Conservation (phyloP, 2,888 invertebrate species). For the Baccha elongata region DNA sequence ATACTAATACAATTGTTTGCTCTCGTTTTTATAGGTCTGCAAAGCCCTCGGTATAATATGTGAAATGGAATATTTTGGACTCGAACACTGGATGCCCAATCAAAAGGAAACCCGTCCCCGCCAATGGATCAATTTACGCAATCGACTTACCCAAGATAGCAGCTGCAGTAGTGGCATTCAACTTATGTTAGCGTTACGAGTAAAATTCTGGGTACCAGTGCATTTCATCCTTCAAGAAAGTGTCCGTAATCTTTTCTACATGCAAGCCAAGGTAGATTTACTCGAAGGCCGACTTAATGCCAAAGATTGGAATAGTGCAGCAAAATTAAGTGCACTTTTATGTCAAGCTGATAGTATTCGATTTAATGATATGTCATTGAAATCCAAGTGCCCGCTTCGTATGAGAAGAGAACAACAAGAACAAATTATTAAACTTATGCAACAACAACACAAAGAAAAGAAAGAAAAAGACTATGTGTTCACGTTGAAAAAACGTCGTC, state of each 20-base stretch:
- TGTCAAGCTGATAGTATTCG: conserved; percentile 84
- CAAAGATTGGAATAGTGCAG: conserved; percentile 87
- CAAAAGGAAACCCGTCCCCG: conserved; percentile 87
- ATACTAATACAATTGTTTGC: no score
- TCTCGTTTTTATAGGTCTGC: conserved; percentile 89
- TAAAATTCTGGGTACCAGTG: conserved; percentile 96
- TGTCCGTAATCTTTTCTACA: conserved; percentile 92
- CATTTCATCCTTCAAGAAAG: conserved; percentile 92
- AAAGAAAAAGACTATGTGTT: conserved; percentile 81
- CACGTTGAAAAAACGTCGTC: conserved; percentile 81
- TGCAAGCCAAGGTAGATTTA: conserved; percentile 91
- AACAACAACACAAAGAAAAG: conserved; percentile 76
- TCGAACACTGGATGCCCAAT: conserved; percentile 84
- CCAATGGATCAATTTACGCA: conserved; percentile 93
- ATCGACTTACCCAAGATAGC: conserved; percentile 82
- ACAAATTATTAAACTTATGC: conserved; percentile 67
- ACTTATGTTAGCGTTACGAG: conserved; percentile 82
- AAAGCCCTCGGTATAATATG: conserved; percentile 91
- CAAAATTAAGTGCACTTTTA: conserved; percentile 89
- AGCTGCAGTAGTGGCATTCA: conserved; percentile 79
- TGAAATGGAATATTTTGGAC: conserved; percentile 94
- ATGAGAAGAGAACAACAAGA: conserved; percentile 77
- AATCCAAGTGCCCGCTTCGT: conserved; percentile 79
- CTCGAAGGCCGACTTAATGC: conserved; percentile 89
- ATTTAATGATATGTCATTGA: conserved; percentile 79